phyloP scores from a whole-genome alignment of 2,113 vertebrate species.

The Heterotilapia buettikoferi region DNA sequence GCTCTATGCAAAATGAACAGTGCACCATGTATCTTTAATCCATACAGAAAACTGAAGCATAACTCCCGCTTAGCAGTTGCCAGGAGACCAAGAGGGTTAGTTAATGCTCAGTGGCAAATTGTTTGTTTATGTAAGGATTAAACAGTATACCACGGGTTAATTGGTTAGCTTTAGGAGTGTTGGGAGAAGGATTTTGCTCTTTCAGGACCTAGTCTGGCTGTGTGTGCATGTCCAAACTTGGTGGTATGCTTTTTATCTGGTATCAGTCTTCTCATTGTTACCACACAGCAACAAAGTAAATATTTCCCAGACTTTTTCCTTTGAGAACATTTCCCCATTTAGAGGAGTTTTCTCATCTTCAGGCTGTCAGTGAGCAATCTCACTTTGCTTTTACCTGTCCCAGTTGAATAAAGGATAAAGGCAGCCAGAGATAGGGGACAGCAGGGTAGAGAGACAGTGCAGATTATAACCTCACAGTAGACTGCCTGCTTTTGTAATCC shows the following conservation, averaged over 20 bases:
- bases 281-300: neutral
- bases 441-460: neutral
- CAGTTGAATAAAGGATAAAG: neutral
- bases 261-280: neutral
- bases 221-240: neutral
- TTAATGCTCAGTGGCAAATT: neutral
- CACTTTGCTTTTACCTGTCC: neutral
- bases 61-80: neutral
- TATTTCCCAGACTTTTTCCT: neutral
- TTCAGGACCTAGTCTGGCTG: neutral
- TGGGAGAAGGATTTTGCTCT: neutral
- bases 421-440: neutral
- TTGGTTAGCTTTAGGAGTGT: neutral
- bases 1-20: neutral
- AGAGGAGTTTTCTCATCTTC: neutral
- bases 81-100: neutral
- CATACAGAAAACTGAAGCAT: neutral
- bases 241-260: neutral
- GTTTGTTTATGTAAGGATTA: neutral
- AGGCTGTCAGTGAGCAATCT: neutral
- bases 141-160: neutral
- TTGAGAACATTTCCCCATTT: neutral
- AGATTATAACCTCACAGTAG: constrained; percentile 34
- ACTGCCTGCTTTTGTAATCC: constrained; percentile 41
- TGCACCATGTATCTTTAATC: neutral